phyloP scores from a whole-genome alignment of 2,797 vertebrate genomes.

The Delichon dasypus region DNA sequence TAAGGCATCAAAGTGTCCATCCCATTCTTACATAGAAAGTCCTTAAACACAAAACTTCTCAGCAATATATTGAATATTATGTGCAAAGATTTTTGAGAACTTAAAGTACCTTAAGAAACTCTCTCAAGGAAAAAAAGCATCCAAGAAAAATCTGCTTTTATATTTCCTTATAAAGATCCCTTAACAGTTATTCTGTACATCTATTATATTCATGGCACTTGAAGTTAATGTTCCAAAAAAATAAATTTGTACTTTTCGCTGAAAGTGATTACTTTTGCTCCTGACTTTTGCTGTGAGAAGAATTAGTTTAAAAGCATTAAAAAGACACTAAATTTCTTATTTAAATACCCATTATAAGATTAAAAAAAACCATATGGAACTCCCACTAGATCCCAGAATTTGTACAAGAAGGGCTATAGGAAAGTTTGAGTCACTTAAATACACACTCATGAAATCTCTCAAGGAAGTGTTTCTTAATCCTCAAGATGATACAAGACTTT shows the following conservation, averaged over 20 bases:
- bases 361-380: background rate
- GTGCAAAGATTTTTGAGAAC: background rate
- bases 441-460: background rate
- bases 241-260: background rate
- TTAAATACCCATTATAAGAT: background rate
- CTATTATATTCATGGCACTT: background rate
- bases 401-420: background rate
- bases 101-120: background rate
- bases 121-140: background rate
- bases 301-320: background rate
- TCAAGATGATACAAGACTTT: background rate
- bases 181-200: background rate
- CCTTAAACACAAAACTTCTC: background rate
- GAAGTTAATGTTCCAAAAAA: background rate
- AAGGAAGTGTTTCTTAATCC: background rate
- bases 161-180: background rate
- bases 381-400: background rate
- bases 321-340: background rate
- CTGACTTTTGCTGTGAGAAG: background rate
- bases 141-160: background rate
- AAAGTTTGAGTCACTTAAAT: background rate
- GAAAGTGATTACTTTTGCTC: background rate
- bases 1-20: background rate
- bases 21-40: background rate
- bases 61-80: background rate